phyloP scores from a whole-genome alignment of 2,113 vertebrate species.

The Suncus etruscus region DNA sequence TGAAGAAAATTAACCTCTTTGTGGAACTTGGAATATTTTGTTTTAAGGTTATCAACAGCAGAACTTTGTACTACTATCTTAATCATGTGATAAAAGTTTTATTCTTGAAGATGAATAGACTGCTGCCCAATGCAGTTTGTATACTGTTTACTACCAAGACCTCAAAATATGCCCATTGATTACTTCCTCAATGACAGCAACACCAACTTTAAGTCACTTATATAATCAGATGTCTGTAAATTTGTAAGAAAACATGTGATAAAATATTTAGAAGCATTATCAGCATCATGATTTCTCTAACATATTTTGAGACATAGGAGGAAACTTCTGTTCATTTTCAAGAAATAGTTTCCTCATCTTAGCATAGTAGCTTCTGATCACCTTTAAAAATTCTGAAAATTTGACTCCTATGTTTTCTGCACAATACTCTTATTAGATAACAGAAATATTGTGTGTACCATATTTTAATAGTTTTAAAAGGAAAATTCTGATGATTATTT shows the following conservation, averaged over 20 bases:
- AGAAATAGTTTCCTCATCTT: conserved; percentile 3
- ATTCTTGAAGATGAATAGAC: conserved; percentile 41
- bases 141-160: neutral
- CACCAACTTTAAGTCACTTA: conserved; percentile 10
- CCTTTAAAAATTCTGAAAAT: conserved; percentile 58
- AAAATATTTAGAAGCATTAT: conserved; percentile 15
- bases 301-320: neutral
- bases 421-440: neutral
- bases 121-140: neutral
- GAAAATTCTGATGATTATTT: neutral
- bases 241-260: conserved; percentile 30
- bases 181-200: conserved; percentile 47
- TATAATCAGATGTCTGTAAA: conserved; percentile 21
- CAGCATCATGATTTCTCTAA: neutral
- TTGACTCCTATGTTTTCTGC: neutral
- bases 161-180: neutral
- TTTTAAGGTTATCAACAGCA: conserved; percentile 41
- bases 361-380: conserved; percentile 37
- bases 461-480: conserved; percentile 52
- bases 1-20: conserved; percentile 48
- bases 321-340: conserved; percentile 11
- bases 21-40: conserved; percentile 45
- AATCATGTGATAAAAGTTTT: conserved; percentile 29
- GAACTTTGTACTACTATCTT: neutral
- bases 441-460: conserved; percentile 3